Conservation (phyloP, 2,797 vertebrate genomes). For the Fistularia commersonii region DNA sequence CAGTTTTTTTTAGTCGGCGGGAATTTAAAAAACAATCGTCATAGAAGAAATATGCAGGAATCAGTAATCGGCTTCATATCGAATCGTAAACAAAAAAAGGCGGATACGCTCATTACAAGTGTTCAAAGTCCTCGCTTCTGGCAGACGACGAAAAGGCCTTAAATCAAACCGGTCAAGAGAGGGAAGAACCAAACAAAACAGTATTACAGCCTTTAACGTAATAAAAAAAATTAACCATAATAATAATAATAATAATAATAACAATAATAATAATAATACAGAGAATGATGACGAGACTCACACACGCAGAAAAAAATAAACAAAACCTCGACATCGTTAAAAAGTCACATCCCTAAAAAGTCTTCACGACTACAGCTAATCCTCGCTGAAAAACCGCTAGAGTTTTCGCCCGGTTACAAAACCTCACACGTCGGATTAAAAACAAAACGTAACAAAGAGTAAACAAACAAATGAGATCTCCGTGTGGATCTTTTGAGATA, state of each 20-base stretch:
- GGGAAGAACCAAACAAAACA: slow-evolving; percentile 26
- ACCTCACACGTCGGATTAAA: slow-evolving; percentile 67
- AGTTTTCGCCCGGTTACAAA: too few species aligned
- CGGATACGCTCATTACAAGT: too few species aligned
- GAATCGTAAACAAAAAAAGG: too few species aligned
- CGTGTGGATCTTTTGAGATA: slow-evolving; percentile 55
- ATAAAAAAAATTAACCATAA: too few species aligned
- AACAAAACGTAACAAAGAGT: slow-evolving; percentile 44
- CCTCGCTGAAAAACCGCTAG: slow-evolving; percentile 70
- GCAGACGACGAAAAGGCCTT: too few species aligned
- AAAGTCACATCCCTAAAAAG: slow-evolving; percentile 66
- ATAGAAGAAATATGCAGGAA: too few species aligned
- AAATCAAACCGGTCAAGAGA: slow-evolving; percentile 62
- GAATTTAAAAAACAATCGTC: too few species aligned
- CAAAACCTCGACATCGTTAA: slow-evolving; percentile 45
- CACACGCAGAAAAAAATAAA: slow-evolving; percentile 18
- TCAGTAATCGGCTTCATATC: too few species aligned
- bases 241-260: too few species aligned
- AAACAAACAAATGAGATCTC: slow-evolving; percentile 31
- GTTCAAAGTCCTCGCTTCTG: too few species aligned
- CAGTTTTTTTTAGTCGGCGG: too few species aligned
- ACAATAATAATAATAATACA: slow-evolving; percentile 41
- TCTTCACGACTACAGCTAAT: slow-evolving; percentile 67
- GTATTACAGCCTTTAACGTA: slow-evolving; percentile 49
- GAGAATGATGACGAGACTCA: slow-evolving; percentile 58